Conservation (phyloP, 2,113 vertebrate genomes). For the Circaetus cinerascens region DNA sequence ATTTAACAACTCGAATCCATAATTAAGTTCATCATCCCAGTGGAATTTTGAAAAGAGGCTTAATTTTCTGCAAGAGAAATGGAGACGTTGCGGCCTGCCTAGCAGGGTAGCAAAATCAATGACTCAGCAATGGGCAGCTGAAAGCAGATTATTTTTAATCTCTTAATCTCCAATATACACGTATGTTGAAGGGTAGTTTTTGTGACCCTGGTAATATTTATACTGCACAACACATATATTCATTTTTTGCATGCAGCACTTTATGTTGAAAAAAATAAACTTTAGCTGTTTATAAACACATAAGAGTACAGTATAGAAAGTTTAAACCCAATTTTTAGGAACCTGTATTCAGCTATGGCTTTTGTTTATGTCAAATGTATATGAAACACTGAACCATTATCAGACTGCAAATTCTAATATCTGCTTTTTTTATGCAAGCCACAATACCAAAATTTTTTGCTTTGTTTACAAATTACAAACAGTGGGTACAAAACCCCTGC, state of each 20-base stretch:
- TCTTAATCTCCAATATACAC: neutral
- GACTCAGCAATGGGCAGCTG: conserved; percentile 10
- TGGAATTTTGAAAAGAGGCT: conserved; percentile 45
- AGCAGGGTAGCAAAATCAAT: neutral
- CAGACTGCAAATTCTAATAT: neutral
- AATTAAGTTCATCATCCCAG: conserved; percentile 57
- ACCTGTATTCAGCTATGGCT: neutral
- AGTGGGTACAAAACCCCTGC: neutral
- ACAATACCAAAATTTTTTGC: neutral
- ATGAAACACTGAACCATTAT: neutral
- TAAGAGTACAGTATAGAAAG: neutral
- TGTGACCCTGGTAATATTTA: neutral
- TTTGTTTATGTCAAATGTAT: neutral
- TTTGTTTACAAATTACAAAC: neutral
- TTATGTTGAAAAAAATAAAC: neutral
- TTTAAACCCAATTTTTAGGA: neutral
- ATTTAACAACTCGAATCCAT: conserved; percentile 28
- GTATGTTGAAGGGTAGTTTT: neutral
- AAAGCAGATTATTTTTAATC: conserved; percentile 34
- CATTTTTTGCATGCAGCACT: neutral
- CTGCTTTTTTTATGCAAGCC: neutral
- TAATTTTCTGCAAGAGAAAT: conserved; percentile 36
- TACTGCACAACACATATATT: neutral
- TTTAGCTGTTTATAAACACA: neutral
- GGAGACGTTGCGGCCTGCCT: neutral